Conservation (phyloP, 2,113 vertebrate species). For the Sturnus vulgaris region DNA sequence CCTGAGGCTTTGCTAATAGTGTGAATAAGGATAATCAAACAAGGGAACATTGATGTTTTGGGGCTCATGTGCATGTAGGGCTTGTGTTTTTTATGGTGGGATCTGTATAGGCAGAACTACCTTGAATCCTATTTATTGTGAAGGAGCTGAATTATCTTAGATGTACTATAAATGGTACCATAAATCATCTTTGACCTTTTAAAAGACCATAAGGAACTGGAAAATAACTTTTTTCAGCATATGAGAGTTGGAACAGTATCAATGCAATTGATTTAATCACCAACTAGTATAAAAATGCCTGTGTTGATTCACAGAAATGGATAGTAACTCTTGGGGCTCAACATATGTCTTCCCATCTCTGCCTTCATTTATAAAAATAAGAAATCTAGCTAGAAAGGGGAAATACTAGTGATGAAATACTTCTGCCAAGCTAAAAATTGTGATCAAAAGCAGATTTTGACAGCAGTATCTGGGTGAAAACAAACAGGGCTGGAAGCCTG, state of each 20-base stretch:
- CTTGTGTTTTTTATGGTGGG: neutral
- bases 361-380: neutral
- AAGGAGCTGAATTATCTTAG: neutral
- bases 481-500: neutral
- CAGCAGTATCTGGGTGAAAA: neutral
- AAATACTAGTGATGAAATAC: neutral
- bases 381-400: neutral
- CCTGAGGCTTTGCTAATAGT: neutral
- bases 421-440: neutral
- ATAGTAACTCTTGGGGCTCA: neutral
- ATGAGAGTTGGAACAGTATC: neutral
- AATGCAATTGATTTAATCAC: neutral
- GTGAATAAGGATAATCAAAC: neutral
- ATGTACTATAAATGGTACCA: neutral
- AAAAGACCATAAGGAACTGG: neutral
- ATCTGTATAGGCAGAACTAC: neutral
- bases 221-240: neutral
- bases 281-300: neutral
- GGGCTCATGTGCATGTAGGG: neutral
- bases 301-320: neutral
- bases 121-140: neutral
- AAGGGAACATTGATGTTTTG: neutral
- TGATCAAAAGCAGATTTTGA: neutral
- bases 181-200: neutral
- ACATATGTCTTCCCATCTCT: neutral